phyloP scores from a whole-genome alignment of 64 coral and sea anemone species.

The Hydrozoanthus tunicans region DNA sequence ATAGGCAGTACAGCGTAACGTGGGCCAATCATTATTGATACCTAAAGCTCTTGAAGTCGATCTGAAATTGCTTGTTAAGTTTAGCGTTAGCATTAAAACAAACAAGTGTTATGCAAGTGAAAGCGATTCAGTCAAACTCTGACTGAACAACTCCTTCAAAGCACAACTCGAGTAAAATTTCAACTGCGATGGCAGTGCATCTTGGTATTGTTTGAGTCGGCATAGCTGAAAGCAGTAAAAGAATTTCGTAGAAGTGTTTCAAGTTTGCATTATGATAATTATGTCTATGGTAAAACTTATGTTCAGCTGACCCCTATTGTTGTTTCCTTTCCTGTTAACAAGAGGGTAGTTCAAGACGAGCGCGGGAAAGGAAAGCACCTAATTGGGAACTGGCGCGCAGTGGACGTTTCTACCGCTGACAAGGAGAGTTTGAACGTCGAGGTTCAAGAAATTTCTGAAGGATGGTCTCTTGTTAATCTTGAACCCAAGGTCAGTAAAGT shows the following conservation, averaged over 20 bases:
- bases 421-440: background rate
- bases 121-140: too few species aligned
- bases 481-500: constrained; percentile 4
- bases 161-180: too few species aligned
- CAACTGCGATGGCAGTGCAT: background rate
- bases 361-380: background rate
- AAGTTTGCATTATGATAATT: background rate
- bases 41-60: background rate
- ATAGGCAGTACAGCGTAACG: background rate
- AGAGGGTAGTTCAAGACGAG: constrained; percentile 40
- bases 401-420: background rate
- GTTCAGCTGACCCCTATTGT: background rate
- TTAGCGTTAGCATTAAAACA: too few species aligned
- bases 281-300: background rate
- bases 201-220: background rate
- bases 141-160: too few species aligned
- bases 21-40: background rate
- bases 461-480: constrained; percentile 30
- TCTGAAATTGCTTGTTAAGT: too few species aligned
- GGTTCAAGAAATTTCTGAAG: background rate
- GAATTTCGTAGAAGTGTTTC: background rate
- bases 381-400: background rate
- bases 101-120: too few species aligned
- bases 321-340: background rate
- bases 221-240: background rate